These are phyloP conservation scores for Tarsius wallacei DNA, from an alignment of 2,797 vertebrate genomes.

Conservation along the genomic window DNA sequence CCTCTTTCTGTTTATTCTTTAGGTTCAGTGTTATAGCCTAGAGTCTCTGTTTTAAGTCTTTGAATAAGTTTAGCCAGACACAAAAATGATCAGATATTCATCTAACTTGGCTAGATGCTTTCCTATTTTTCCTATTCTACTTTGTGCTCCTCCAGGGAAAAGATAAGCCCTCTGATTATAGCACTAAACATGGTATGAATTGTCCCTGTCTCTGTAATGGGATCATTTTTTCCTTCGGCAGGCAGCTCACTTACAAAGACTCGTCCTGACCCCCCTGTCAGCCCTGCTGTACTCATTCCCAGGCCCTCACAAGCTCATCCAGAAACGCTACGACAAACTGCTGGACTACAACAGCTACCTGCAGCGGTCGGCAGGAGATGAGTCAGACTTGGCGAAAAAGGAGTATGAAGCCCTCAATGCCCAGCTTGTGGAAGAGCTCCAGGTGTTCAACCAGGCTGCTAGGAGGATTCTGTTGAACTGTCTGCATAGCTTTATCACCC, in stretches of 20 bases:
- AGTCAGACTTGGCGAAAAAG: conserved; percentile 93
- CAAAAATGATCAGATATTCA: not conserved
- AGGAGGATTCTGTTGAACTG: conserved; percentile 94
- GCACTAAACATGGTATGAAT: rapidly evolving
- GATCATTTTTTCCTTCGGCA: conserved; percentile 81
- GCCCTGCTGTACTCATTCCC: conserved; percentile 95
- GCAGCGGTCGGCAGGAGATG: conserved; percentile 93
- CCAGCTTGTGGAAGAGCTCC: conserved; percentile 96
- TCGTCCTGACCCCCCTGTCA: conserved; percentile 94
- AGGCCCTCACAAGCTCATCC: conserved; percentile 98
- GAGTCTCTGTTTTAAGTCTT: not conserved
- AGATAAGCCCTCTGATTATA: not conserved
- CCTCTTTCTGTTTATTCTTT: not conserved
- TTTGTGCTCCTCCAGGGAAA: not conserved
- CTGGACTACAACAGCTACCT: conserved; percentile 96
- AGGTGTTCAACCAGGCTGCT: conserved; percentile 95
- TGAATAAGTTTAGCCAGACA: not conserved
- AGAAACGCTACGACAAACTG: conserved; percentile 98
- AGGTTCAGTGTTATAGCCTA: not conserved
- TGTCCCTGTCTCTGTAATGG: not conserved
- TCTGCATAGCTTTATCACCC: conserved; percentile 91
- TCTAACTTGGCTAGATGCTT: not conserved
- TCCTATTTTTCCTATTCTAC: too few relatives aligned
- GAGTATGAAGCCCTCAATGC: conserved; percentile 98
- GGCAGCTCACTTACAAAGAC: conserved; percentile 93